Percentiles rank a stretch among this genome's conserved stretches.
Conservation (phyloP, 2,113 vertebrate species). For the Alaudala cheleensis region DNA sequence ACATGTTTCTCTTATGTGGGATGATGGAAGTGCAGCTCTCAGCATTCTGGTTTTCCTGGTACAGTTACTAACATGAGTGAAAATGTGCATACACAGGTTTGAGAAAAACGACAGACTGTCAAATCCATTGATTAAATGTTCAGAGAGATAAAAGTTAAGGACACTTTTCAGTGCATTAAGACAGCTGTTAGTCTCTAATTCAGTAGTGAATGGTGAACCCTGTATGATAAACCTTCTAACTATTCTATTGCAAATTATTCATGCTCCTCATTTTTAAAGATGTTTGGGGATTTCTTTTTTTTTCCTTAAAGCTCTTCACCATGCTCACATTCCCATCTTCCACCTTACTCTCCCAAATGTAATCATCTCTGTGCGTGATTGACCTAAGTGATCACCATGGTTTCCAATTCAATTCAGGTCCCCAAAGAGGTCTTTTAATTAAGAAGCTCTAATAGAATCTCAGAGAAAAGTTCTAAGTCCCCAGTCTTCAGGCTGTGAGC, state of each 20-base stretch:
- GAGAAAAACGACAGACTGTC: not conserved
- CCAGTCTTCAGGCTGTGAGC: not conserved
- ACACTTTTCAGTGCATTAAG: not conserved
- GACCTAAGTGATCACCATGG: slow-evolving; percentile 45
- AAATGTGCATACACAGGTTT: not conserved
- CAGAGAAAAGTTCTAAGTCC: not conserved
- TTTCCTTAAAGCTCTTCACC: not conserved
- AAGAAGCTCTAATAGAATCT: slow-evolving; percentile 46
- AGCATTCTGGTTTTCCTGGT: not conserved
- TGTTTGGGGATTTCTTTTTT: not conserved
- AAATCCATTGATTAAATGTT: not conserved
- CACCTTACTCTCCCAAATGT: slow-evolving; percentile 4
- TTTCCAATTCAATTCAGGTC: slow-evolving; percentile 55
- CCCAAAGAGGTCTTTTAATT: slow-evolving; percentile 56
- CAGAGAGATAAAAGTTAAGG: not conserved
- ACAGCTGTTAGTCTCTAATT: not conserved
- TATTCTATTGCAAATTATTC: not conserved
- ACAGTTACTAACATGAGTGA: not conserved
- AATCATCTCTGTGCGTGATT: slow-evolving; percentile 1
- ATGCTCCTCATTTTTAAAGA: not conserved
- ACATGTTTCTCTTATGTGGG: not conserved
- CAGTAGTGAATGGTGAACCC: not conserved
- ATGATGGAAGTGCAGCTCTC: not conserved
- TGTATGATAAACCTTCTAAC: not conserved
- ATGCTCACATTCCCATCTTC: not conserved